Conservation (phyloP, 2,888 invertebrate species). For the Bibio marci region DNA sequence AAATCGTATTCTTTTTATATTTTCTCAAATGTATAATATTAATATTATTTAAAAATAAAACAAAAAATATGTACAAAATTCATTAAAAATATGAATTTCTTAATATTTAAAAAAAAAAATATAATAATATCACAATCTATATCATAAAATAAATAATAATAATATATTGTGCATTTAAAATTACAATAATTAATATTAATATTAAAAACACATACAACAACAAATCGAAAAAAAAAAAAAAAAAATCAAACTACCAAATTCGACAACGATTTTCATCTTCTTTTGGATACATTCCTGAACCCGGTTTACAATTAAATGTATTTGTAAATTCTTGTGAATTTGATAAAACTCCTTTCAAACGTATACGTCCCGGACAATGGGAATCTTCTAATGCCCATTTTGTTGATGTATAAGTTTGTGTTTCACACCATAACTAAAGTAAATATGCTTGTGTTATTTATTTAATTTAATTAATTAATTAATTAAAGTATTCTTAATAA, state of each 20-base stretch:
- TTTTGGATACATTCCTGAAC: slow-evolving; percentile 37
- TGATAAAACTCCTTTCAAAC: slow-evolving; percentile 49
- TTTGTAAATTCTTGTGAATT: slow-evolving; percentile 57
- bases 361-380: slow-evolving; percentile 53
- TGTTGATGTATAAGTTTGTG: slow-evolving; percentile 43
- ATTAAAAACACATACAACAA: no score
- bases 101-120: no score
- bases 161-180: no score
- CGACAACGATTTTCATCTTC: slow-evolving; percentile 30
- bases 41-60: no score
- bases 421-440: slow-evolving; percentile 69
- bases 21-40: no score
- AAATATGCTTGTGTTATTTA: not conserved
- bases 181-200: no score
- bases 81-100: no score
- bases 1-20: no score
- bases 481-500: slow-evolving; percentile 10
- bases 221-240: no score
- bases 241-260: slow-evolving; percentile 31
- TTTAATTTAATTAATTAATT: not conserved
- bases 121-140: no score
- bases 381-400: slow-evolving; percentile 48
- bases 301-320: slow-evolving; percentile 38
- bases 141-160: no score
- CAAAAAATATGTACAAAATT: no score